Percentiles rank a stretch among this genome's conserved stretches.
Evolutionary conservation across 1,140 invertebrate genomes (phyloP).

Genomic region (Ptiloglossa arizonensis): DNA sequence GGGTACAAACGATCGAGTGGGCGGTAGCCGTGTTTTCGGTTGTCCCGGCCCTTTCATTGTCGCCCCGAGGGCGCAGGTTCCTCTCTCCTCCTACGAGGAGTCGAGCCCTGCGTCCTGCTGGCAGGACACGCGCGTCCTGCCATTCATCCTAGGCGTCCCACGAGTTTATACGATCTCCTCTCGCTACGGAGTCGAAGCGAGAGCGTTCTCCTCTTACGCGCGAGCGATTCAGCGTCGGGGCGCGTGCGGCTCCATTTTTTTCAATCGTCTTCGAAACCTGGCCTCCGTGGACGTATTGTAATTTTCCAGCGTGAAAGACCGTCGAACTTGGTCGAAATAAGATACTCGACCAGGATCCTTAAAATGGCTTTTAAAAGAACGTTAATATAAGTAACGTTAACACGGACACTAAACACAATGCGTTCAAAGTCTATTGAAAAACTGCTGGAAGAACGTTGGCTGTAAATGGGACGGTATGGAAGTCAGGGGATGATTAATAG

Average conservation of each 20-base stretch:
- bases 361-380: no score
- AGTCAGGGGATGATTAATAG: no score
- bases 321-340: no score
- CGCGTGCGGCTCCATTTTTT: background rate
- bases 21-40: constrained; percentile 74
- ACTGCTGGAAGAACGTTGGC: no score
- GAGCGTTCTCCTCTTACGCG: background rate
- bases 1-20: constrained; percentile 66
- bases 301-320: no score
- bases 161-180: background rate
- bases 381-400: no score
- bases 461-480: no score
- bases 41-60: constrained; percentile 68
- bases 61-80: constrained; percentile 28
- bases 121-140: constrained; percentile 46
- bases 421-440: no score
- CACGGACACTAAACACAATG: no score
- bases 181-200: background rate
- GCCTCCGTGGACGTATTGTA: no score
- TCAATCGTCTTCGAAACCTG: no score
- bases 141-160: constrained; percentile 34
- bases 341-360: no score
- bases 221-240: background rate
- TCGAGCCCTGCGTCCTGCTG: constrained; percentile 25
- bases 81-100: constrained; percentile 22